Percentiles rank a stretch among this genome's conserved stretches.
phyloP scores from a whole-genome alignment of 2,797 vertebrate species.

The Sebastes jordani region DNA sequence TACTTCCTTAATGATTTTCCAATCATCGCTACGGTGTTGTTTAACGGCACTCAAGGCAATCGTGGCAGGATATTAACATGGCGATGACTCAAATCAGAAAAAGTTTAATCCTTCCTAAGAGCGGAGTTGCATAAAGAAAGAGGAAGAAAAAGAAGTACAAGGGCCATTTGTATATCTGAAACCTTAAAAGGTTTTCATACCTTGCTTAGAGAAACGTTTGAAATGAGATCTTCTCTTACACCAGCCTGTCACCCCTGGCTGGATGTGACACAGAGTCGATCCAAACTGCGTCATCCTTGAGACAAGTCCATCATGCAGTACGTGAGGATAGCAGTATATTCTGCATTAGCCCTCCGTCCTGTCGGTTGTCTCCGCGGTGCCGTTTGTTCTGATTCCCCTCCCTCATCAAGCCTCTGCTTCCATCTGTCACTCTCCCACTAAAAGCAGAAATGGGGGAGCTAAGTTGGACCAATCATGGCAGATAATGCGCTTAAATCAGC shows the following conservation, averaged over 20 bases:
- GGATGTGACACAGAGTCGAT: constrained; percentile 6
- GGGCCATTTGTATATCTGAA: background rate
- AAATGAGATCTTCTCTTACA: constrained; percentile 10
- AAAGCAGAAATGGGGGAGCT: constrained; percentile 42
- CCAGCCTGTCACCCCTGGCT: constrained; percentile 11
- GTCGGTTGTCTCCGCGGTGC: constrained; percentile 20
- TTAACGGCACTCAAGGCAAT: constrained; percentile 49
- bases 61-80: constrained; percentile 65
- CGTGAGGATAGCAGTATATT: constrained; percentile 29
- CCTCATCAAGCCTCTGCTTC: constrained; percentile 52
- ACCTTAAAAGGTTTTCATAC: background rate
- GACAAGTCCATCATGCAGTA: constrained; percentile 33
- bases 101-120: background rate
- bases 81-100: constrained; percentile 31
- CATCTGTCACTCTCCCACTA: constrained; percentile 53
- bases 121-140: background rate
- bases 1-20: constrained; percentile 62
- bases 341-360: constrained; percentile 34
- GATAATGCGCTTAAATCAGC: constrained; percentile 73
- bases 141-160: background rate
- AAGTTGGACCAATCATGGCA: constrained; percentile 64
- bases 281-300: constrained; percentile 19
- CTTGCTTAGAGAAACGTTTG: background rate
- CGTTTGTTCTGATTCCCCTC: constrained; percentile 40
- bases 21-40: constrained; percentile 30